Base-by-base conservation (phyloP, 2,888 invertebrate species). In the Pogonocherus hispidulus region DNA sequence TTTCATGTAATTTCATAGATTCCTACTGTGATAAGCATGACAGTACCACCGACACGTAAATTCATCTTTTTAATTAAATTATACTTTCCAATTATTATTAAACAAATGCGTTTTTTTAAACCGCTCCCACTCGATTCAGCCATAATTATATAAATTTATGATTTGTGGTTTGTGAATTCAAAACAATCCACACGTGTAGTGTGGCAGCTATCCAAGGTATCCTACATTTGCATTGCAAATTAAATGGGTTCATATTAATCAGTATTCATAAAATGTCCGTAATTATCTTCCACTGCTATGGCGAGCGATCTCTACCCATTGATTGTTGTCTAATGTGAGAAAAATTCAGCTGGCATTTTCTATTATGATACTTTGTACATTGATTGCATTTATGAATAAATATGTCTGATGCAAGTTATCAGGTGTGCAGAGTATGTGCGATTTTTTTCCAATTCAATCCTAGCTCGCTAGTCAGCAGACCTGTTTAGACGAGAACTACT, bases 191-290 rank as follows among this genome's bases (percentile, higher is more conserved):
- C 57, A 44, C 59, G 59, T 59, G 44, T 41, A 23, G 59, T 11
- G 14, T 27, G 11, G 20, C 19, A 32, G 59, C 59, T 23, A 47
- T 16, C 14, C 23, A 59, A 46, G 47, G 16, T 47, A 59, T 44
- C 44, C 9, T 14, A 23, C 47, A 47, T 59, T 59, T 59, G 19
- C 59, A 47, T 23, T 59, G 59, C 47, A 59, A 59, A 59, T 59
- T 27, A 57, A 57, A 46, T 57, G n/a, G 19, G 35, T 47, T 59
- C 59, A 47, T 47, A 16, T 5, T 35, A 46, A 47, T 59, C 47
- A 59, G 23, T 59, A 35, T 59, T 59, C 59, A 46, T 27, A 22
- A 44, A 46, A 47, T 47, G 32, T 27, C 14, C 19, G 47, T 47
- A 59, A 47, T 59, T 59, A 47, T 47, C 46, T 47, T 59, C 46